These are phyloP conservation scores for Decapterus maruadsi DNA, from an alignment of 2,797 vertebrate genomes.

Conservation along the genomic window DNA sequence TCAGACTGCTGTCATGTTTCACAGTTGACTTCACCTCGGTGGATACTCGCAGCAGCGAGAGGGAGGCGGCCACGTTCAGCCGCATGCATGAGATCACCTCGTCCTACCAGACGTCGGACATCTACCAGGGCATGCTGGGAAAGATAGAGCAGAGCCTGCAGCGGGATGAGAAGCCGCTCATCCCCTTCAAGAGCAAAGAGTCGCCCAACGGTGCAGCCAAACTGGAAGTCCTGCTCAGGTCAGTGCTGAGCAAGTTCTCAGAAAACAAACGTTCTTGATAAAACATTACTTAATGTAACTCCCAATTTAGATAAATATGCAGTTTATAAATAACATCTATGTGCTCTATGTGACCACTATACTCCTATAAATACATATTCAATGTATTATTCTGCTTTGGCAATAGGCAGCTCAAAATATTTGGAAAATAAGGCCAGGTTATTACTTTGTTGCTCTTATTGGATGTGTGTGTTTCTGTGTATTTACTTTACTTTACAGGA, in stretches of 20 bases:
- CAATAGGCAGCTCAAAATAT: neutral
- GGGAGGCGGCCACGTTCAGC: slow-evolving; percentile 91
- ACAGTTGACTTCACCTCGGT: slow-evolving; percentile 96
- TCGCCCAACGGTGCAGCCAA: slow-evolving; percentile 87
- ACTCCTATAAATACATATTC: neutral
- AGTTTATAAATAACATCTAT: neutral
- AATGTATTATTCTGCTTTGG: neutral
- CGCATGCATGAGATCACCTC: slow-evolving; percentile 91
- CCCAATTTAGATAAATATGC: neutral
- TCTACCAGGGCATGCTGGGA: slow-evolving; percentile 85
- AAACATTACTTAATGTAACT: neutral
- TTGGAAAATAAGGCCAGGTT: neutral
- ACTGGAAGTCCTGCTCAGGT: slow-evolving; percentile 92
- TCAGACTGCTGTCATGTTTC: slow-evolving; percentile 21
- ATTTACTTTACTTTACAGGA: slow-evolving; percentile 77
- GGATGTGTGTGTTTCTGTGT: neutral
- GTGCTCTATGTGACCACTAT: neutral
- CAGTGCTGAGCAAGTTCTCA: slow-evolving; percentile 39
- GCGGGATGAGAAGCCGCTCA: slow-evolving; percentile 78
- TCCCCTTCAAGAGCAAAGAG: slow-evolving; percentile 94
- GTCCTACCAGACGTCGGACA: slow-evolving; percentile 88
- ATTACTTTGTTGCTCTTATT: neutral
- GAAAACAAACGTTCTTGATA: too few relatives aligned
- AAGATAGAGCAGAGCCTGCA: slow-evolving; percentile 84
- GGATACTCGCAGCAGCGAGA: slow-evolving; percentile 92